Evolutionary conservation across 2,797 vertebrate species (phyloP), one percentile per base, ranked within the genome.

Genomic region (Sebastes hubbsi): DNA sequence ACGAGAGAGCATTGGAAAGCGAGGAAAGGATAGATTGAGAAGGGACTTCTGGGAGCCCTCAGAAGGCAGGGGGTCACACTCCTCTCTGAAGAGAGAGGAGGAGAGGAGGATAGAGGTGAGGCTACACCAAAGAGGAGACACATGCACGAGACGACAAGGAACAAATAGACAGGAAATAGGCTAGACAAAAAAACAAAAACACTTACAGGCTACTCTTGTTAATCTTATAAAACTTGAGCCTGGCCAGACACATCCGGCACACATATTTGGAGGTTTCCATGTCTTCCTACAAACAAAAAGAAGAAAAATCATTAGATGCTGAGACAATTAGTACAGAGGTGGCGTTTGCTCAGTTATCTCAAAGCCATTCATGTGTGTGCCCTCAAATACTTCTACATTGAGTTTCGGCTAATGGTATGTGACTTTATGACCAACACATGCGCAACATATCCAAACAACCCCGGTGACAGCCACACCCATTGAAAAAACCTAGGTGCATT

Each of bases 231-330:
- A 99, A 99, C 90, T 99, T 99, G 93, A 99, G 98, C 83, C 98
- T 95, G 52, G 97, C 97, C 85, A 99, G 96, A 91, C 97, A 99
- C 95, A 99, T 98, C 91, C 99, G 96, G 96, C 98, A 99, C 66
- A 99, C 96, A 8, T 99, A 99, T 94, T 99, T 99, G 80, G 98
- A 99, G 20, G 98, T 99, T 96, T 99, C 99, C 97, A 99, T 98
- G 95, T 99, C 99, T 94, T 99, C 99, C 99, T 99, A 80, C 12
- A 78, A 49, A 49, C 16, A 63, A 77, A 77, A 84, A 59, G 34
- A 32, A 52, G 38, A 61, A 36, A 88, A 83, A 65, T 3, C 20
- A 75, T 78, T 24, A 90, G 49, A 72, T 30, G 24, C 27, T 42
- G 58, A 56, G 42, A 77, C 38, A 89, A 58, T 54, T 34, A 55